A percentile compares a stretch with the other conserved stretches of the same genome.
These are phyloP conservation scores for Porites australiensis DNA, from an alignment of 64 coral and sea anemone species.

Conservation along the genomic window DNA sequence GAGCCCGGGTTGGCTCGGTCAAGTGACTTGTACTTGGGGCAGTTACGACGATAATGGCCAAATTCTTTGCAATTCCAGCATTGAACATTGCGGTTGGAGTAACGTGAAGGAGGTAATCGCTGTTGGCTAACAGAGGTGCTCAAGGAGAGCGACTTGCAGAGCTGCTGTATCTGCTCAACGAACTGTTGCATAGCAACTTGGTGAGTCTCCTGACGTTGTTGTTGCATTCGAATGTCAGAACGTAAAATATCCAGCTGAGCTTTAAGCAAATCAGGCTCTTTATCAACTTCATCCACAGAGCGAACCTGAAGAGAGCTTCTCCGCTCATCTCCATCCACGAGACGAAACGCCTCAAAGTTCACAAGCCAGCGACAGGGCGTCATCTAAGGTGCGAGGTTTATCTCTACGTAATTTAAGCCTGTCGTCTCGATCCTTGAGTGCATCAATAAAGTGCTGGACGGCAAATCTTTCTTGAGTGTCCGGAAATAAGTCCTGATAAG, in stretches of 20 bases:
- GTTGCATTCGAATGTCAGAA: neutral
- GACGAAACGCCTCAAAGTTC: conserved; percentile 46
- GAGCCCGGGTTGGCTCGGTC: neutral
- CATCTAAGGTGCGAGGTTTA: conserved; percentile 49
- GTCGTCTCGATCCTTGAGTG: conserved; percentile 40
- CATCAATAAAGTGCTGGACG: conserved; percentile 63
- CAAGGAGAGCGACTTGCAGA: neutral
- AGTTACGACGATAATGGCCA: conserved; percentile 34
- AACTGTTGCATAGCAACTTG: neutral
- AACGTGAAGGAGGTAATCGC: neutral
- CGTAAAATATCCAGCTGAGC: conserved; percentile 8
- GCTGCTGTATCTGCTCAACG: conserved; percentile 27
- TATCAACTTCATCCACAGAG: conserved; percentile 13
- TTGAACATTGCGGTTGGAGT: neutral
- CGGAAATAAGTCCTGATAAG: conserved; percentile 57
- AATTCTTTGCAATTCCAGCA: conserved; percentile 44
- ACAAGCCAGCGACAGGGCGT: conserved; percentile 25
- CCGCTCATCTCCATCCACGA: neutral
- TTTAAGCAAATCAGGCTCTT: conserved; percentile 3
- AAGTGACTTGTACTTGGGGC: neutral
- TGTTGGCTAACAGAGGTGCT: conserved; percentile 9
- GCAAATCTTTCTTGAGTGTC: conserved; percentile 61
- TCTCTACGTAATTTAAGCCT: conserved; percentile 35
- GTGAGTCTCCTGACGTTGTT: conserved; percentile 1
- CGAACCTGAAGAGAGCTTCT: neutral